Conservation (phyloP, 2,113 vertebrate genomes). For the Dromiciops gliroides region DNA sequence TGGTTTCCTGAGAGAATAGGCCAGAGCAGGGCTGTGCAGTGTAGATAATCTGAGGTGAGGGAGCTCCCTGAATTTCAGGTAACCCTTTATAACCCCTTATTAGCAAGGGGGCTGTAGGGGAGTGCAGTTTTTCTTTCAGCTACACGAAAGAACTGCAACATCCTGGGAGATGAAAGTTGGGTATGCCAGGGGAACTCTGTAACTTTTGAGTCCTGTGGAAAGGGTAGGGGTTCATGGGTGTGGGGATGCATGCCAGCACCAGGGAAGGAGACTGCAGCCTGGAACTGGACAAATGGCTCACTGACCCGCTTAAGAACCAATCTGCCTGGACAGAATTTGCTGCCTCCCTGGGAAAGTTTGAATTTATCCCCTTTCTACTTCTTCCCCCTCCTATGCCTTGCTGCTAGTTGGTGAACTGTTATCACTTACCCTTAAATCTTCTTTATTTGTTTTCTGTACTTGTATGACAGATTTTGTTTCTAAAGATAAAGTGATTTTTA, state of each 20-base stretch:
- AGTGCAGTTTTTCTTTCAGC: not conserved
- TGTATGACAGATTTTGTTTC: not conserved
- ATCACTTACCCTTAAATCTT: not conserved
- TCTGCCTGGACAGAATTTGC: not conserved
- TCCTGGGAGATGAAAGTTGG: not conserved
- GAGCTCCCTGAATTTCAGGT: constrained; percentile 5
- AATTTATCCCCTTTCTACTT: not conserved
- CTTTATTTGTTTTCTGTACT: not conserved
- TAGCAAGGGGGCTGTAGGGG: not conserved
- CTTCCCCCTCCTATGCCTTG: not conserved
- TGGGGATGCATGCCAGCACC: not conserved
- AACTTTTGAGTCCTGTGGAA: not conserved
- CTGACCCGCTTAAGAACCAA: not conserved
- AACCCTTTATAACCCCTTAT: not conserved
- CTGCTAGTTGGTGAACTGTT: not conserved
- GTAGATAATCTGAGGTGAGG: not conserved
- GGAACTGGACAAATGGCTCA: not conserved
- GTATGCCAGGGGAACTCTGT: not conserved
- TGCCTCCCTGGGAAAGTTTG: not conserved
- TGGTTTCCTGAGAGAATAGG: not conserved
- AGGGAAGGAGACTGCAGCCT: not conserved
- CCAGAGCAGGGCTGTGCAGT: not conserved
- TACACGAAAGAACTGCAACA: not conserved
- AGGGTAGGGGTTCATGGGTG: not conserved
- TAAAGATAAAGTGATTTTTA: not conserved